Evolutionary conservation across 2,113 vertebrate genomes (phyloP).

Genomic region (Aviceda subcristata): DNA sequence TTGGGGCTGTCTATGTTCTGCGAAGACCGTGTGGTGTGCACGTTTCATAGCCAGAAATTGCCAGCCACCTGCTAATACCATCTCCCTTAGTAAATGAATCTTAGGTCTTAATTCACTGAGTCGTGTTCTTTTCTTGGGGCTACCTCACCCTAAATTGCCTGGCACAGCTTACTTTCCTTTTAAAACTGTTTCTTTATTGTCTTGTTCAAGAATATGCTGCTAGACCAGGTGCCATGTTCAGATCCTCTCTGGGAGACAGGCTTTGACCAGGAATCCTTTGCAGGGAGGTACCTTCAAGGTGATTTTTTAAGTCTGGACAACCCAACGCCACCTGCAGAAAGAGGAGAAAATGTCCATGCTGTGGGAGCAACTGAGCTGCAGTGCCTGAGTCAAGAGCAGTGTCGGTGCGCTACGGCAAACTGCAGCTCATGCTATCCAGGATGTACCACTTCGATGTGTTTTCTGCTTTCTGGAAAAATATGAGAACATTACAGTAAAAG

Average conservation of each 20-base stretch:
- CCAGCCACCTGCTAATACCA: not conserved
- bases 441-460: not conserved
- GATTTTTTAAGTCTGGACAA: conserved; percentile 64
- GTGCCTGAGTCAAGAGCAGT: conserved; percentile 51
- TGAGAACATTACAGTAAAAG: not conserved
- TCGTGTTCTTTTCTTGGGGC: not conserved
- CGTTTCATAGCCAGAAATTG: not conserved
- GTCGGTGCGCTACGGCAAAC: conserved; percentile 73
- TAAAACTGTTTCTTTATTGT: not conserved
- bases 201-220: conserved; percentile 76
- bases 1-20: not conserved
- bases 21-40: too few relatives aligned
- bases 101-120: not conserved
- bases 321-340: conserved; percentile 68
- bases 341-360: conserved; percentile 21
- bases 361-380: conserved; percentile 59
- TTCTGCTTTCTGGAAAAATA: not conserved
- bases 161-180: not conserved
- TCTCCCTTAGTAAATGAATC: not conserved
- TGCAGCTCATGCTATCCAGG: conserved; percentile 70
- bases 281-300: conserved; percentile 69
- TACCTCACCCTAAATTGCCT: not conserved
- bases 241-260: not conserved
- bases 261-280: conserved; percentile 70
- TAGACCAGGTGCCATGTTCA: conserved; percentile 58